Conservation (phyloP, 1,140 invertebrate genomes). For the Aphelenchoides besseyi region DNA sequence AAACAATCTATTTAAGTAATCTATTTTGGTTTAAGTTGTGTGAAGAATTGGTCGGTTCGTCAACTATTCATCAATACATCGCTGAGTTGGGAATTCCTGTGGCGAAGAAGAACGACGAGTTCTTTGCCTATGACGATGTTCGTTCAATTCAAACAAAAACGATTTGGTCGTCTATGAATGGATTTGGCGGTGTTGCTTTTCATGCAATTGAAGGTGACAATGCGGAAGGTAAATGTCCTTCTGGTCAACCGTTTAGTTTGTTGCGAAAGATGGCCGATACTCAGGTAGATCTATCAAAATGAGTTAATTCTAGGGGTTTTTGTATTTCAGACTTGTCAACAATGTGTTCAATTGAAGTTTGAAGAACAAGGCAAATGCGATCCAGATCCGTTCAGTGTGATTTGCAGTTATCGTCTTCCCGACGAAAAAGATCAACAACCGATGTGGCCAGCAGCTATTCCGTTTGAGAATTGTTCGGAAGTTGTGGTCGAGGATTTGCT, state of each 20-base stretch:
- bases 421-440: not conserved
- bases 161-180: conserved; percentile 29
- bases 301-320: not conserved
- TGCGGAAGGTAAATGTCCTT: conserved; percentile 19
- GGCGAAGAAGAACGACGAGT: not conserved
- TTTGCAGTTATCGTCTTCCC: conserved; percentile 26
- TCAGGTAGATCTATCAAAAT: conserved; percentile 11
- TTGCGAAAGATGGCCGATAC: conserved; percentile 4
- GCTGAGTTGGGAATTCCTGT: conserved; percentile 17
- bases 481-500: conserved; percentile 20
- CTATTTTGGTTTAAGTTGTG: conserved; percentile 9
- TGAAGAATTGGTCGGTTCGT: conserved; percentile 5
- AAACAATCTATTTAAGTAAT: not conserved
- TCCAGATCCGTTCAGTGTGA: conserved; percentile 10
- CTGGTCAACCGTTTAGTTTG: conserved; percentile 12
- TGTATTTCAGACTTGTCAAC: conserved; percentile 21
- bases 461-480: conserved; percentile 19
- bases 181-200: conserved; percentile 22
- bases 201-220: conserved; percentile 26
- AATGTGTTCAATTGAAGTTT: conserved; percentile 3
- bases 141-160: conserved; percentile 20
- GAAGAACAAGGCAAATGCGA: conserved; percentile 5
- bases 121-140: conserved; percentile 20
- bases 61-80: not conserved
- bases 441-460: conserved; percentile 5